Evolutionary conservation across 2,113 vertebrate genomes (phyloP), one percentile per base, ranked within the genome.

Genomic region (Erinaceus europaeus): DNA sequence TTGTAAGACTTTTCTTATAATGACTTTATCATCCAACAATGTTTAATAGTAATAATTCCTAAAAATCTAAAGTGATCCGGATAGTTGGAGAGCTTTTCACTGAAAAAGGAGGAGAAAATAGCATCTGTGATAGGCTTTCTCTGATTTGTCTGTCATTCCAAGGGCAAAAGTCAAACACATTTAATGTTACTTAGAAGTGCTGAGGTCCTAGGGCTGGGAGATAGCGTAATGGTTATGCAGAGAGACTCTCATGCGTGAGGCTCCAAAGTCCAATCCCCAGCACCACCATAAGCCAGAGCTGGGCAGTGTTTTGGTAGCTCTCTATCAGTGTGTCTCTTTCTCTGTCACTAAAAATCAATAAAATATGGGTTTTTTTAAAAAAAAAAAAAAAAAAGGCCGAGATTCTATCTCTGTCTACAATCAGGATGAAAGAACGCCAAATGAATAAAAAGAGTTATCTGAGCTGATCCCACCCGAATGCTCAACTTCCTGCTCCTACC

Each of bases 41-140:
- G 78, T n/a, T 59, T 88, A 44, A 64, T 62, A 72, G 44, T 55
- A 77, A 44, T 55, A 75, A 71, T 74, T 88, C 55, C 65, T 85
- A 55, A 77, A 69, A 73, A 64, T 7, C n/a, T n/a, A n/a, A n/a
- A n/a, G n/a, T n/a, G n/a, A n/a, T n/a, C n/a, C n/a, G n/a, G n/a
- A n/a, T n/a, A n/a, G 71, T 52, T 72, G 27, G 13, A 11, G 50
- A n/a, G 10, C 9, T 86, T 80, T 84, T 82, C 53, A 71, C 32
- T 52, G 12, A 38, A 42, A 73, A 57, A 27, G 23, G 65, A 27
- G 23, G 65, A 83, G 23, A 78, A 78, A 61, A 34, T 36, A 71
- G 38, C 34, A 29, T 21, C 29, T 67, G 57, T 40, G 59, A 82
- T 74, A 17, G 27, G 17, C 13, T 23, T 72, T 64, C 7, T 65